phyloP scores from a whole-genome alignment of 2,113 vertebrate genomes.

The Mirounga angustirostris region DNA sequence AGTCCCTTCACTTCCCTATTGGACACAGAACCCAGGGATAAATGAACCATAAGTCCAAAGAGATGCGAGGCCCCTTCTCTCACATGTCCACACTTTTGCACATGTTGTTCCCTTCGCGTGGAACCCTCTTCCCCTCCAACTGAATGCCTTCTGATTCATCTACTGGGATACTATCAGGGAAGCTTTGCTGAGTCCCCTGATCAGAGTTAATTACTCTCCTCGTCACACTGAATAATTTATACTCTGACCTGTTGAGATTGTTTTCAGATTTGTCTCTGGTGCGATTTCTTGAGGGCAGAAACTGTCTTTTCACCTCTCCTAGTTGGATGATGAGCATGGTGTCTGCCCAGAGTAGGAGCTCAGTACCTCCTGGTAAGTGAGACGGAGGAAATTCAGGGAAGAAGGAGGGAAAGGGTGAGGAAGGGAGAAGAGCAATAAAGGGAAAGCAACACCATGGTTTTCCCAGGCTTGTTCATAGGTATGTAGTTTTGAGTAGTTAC shows the following conservation, averaged over 20 bases:
- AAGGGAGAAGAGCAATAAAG: background rate
- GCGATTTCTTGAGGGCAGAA: slow-evolving; percentile 51
- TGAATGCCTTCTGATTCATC: rapidly evolving
- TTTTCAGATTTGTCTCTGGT: slow-evolving; percentile 27
- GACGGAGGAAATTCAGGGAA: background rate
- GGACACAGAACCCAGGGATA: background rate
- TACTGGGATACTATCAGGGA: background rate
- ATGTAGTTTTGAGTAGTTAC: background rate
- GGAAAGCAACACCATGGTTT: background rate
- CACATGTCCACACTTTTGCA: background rate
- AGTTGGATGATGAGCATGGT: background rate
- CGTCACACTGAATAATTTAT: slow-evolving; percentile 18
- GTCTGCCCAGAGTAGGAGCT: background rate
- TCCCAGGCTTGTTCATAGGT: background rate
- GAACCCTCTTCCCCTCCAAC: background rate
- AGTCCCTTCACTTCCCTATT: background rate
- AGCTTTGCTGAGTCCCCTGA: background rate
- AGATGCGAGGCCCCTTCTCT: background rate
- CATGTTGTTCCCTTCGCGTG: background rate
- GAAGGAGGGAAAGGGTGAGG: rapidly evolving
- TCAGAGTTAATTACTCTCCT: background rate
- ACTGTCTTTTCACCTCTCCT: background rate
- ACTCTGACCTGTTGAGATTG: background rate
- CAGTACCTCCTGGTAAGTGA: background rate
- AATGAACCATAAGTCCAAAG: background rate